Evolutionary conservation across 2,797 vertebrate species (phyloP).

Genomic region (Cossypha caffra): DNA sequence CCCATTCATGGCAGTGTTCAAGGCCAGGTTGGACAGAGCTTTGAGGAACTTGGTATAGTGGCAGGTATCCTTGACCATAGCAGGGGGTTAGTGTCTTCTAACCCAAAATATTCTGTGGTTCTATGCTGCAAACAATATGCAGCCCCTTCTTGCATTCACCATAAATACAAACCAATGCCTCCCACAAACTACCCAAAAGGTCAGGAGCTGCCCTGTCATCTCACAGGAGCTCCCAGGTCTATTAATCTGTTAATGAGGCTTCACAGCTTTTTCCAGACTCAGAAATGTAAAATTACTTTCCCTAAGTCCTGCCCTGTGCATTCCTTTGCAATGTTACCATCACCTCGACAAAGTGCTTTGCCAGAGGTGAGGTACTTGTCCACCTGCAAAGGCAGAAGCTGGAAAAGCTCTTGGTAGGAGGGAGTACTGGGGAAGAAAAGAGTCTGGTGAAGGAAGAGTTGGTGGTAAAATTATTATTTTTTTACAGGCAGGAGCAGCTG

Average conservation of each 20-base stretch:
- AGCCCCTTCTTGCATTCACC: neutral
- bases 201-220: neutral
- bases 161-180: neutral
- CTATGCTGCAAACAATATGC: neutral
- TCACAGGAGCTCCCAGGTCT: neutral
- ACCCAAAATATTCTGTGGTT: neutral
- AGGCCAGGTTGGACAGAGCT: neutral
- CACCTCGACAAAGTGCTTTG: fast-evolving
- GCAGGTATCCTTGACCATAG: neutral
- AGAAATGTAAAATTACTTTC: neutral
- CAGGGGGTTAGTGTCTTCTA: neutral
- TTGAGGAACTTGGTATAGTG: neutral
- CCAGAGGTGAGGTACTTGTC: neutral
- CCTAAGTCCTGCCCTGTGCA: neutral
- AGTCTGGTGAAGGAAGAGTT: neutral
- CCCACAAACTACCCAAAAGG: neutral
- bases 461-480: neutral
- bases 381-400: neutral
- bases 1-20: neutral
- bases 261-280: neutral
- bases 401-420: neutral
- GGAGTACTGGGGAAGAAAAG: fast-evolving
- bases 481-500: neutral
- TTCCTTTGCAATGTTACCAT: fast-evolving
- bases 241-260: neutral